These are phyloP conservation scores for Eudemis profundana DNA, from an alignment of 2,888 invertebrate genomes.

Conservation along the genomic window DNA sequence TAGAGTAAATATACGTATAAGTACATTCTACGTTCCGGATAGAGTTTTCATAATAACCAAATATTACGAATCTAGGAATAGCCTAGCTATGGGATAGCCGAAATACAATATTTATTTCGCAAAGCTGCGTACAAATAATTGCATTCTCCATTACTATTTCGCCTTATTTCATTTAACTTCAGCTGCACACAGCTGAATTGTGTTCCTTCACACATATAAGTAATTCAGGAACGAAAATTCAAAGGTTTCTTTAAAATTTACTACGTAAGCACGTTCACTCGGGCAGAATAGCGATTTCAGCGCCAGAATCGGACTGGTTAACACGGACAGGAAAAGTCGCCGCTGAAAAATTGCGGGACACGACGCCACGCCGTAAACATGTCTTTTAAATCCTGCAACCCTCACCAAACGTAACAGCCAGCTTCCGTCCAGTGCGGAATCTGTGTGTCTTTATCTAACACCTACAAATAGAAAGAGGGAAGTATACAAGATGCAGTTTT, in stretches of 20 bases:
- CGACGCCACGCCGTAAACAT: constrained; percentile 50
- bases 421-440: constrained; percentile 15
- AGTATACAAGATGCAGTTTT: not conserved
- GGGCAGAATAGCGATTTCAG: constrained; percentile 28
- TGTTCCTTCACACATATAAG: no score
- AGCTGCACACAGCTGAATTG: no score
- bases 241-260: constrained; percentile 23
- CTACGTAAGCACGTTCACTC: constrained; percentile 11
- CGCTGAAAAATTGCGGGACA: constrained; percentile 50
- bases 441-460: constrained; percentile 34
- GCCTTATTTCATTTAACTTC: no score
- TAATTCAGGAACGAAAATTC: not conserved
- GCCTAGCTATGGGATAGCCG: no score
- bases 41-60: no score
- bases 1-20: no score
- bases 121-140: no score
- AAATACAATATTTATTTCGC: no score
- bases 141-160: no score
- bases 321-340: constrained; percentile 49
- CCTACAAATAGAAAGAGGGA: constrained; percentile 16
- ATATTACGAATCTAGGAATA: no score
- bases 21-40: no score
- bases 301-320: constrained; percentile 45
- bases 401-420: constrained; percentile 38
- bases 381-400: constrained; percentile 48